Evolutionary conservation across 2,113 vertebrate species (phyloP).

Genomic region (Otolemur garnettii): DNA sequence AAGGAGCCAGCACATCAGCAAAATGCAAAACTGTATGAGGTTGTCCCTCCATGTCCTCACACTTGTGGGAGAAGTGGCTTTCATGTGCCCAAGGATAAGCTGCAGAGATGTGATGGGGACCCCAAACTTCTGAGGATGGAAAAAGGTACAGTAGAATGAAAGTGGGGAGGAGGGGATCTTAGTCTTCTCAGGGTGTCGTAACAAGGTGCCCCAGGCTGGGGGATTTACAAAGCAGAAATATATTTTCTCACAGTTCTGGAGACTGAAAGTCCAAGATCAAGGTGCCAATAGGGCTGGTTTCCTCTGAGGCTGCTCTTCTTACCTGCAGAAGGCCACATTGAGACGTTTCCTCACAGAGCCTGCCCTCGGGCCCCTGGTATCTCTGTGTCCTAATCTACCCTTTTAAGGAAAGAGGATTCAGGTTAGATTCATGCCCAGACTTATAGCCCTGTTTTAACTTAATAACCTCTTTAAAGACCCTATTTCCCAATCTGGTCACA

Average conservation of each 20-base stretch:
- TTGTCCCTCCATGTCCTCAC: neutral
- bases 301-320: neutral
- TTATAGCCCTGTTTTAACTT: neutral
- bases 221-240: neutral
- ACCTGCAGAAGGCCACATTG: neutral
- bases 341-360: neutral
- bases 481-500: neutral
- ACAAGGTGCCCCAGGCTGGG: neutral
- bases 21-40: neutral
- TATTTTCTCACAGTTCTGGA: neutral
- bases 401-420: neutral
- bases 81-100: neutral
- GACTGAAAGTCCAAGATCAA: neutral
- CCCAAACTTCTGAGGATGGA: neutral
- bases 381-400: neutral
- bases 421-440: neutral
- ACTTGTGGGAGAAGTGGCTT: neutral
- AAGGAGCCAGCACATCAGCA: neutral
- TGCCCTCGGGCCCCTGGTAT: too few relatives aligned
- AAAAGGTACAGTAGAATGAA: neutral
- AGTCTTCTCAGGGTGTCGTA: neutral
- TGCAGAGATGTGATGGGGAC: neutral
- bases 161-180: accelerated
- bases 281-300: neutral
- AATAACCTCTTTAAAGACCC: neutral